A percentile compares a stretch with the other conserved stretches of the same genome.
Evolutionary conservation across 35 echinoderm and acorn worm genomes (phyloP).

Genomic region (Acanthaster planci): DNA sequence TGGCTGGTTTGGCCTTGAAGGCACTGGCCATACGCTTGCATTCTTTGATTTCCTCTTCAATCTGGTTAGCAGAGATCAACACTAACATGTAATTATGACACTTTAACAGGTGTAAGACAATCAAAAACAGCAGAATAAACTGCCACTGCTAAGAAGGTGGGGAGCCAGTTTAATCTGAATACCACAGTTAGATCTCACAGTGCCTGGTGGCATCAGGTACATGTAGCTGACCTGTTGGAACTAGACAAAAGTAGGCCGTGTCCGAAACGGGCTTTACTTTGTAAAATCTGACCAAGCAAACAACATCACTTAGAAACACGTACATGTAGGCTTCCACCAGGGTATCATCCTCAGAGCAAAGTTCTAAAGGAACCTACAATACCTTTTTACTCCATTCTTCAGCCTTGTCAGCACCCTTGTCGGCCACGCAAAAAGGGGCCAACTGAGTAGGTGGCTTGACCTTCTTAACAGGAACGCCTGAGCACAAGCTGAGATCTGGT

Average conservation of each 20-base stretch:
- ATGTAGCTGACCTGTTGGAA: too few species aligned
- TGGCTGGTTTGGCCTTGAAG: slow-evolving; percentile 80
- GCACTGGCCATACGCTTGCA: slow-evolving; percentile 55
- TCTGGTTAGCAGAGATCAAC: slow-evolving; percentile 22
- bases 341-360: too few species aligned
- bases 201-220: too few species aligned
- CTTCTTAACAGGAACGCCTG: slow-evolving; percentile 61
- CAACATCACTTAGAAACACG: too few species aligned
- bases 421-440: slow-evolving; percentile 64
- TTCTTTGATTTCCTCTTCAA: slow-evolving; percentile 81
- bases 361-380: neutral
- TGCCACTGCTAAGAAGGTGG: too few species aligned
- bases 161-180: too few species aligned
- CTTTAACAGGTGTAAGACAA: neutral
- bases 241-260: too few species aligned
- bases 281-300: too few species aligned
- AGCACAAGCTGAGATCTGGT: slow-evolving; percentile 23
- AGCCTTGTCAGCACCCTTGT: slow-evolving; percentile 66
- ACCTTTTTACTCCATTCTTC: slow-evolving; percentile 85
- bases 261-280: too few species aligned
- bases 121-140: too few species aligned
- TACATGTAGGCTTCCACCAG: too few species aligned
- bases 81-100: neutral
- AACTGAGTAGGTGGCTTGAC: slow-evolving; percentile 62
- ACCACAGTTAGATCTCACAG: too few species aligned